A percentile compares a stretch with the other conserved stretches of the same genome.
Evolutionary conservation across 1,140 invertebrate species (phyloP).

Genomic region (Aphelenchoides besseyi): DNA sequence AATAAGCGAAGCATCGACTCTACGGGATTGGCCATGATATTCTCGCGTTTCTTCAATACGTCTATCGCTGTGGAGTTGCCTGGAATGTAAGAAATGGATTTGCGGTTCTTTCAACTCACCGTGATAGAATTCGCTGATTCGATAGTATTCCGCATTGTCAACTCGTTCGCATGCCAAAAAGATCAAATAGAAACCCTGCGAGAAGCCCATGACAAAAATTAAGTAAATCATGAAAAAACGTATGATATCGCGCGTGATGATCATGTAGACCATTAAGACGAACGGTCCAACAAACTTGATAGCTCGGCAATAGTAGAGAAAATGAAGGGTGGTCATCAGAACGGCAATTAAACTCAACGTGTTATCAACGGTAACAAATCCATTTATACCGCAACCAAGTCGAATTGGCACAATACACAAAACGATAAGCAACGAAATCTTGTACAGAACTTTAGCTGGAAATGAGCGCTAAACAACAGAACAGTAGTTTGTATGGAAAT

Average conservation of each 20-base stretch:
- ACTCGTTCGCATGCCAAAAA: conserved; percentile 44
- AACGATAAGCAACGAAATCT: conserved; percentile 83
- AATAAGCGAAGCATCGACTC: conserved; percentile 95
- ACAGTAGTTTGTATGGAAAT: not conserved
- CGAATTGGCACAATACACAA: conserved; percentile 78
- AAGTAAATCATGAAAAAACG: conserved; percentile 91
- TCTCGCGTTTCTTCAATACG: conserved; percentile 31
- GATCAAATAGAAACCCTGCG: conserved; percentile 73
- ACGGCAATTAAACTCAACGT: conserved; percentile 80
- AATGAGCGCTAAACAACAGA: conserved; percentile 72
- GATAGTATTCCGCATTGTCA: not conserved
- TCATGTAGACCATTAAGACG: conserved; percentile 89
- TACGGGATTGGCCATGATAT: conserved; percentile 69
- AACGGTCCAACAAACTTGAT: conserved; percentile 96
- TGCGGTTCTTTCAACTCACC: conserved; percentile 16
- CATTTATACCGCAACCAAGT: conserved; percentile 72
- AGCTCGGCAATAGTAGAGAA: conserved; percentile 81
- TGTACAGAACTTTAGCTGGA: conserved; percentile 83
- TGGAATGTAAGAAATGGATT: not conserved
- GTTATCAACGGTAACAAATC: conserved; percentile 72
- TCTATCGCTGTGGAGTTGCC: not conserved
- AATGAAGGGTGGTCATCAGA: conserved; percentile 89
- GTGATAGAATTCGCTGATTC: not conserved
- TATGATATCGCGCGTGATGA: conserved; percentile 83
- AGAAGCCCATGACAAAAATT: conserved; percentile 94